phyloP scores from a whole-genome alignment of 1,140 invertebrate species.

The Drosophila asahinai region DNA sequence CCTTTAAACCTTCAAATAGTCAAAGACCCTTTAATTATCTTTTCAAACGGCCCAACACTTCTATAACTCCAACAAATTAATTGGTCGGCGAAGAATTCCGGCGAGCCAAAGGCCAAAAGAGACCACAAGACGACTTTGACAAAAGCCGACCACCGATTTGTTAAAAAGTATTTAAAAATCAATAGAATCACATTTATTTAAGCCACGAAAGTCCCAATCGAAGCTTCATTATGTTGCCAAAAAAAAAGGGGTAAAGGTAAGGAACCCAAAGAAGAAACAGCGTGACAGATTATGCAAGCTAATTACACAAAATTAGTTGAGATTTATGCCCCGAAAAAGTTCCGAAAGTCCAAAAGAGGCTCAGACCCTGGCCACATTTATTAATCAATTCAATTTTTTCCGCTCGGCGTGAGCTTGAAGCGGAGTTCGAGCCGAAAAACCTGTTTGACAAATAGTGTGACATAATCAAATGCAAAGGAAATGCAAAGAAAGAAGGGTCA shows the following conservation, averaged over 20 bases:
- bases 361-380: conserved; percentile 50
- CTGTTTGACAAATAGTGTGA: conserved; percentile 78
- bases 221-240: conserved; percentile 60
- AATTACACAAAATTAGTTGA: conserved; percentile 82
- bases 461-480: conserved; percentile 58
- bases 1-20: conserved; percentile 30
- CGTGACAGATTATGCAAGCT: conserved; percentile 83
- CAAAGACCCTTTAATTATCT: conserved; percentile 49
- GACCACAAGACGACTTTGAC: conserved; percentile 49
- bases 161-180: conserved; percentile 55
- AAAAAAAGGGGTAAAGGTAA: conserved; percentile 39
- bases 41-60: conserved; percentile 54
- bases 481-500: conserved; percentile 28
- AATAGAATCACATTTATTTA: conserved; percentile 75
- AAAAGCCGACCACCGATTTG: conserved; percentile 64
- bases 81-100: conserved; percentile 44
- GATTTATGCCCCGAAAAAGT: conserved; percentile 68
- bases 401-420: conserved; percentile 59
- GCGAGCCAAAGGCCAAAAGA: conserved; percentile 10
- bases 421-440: conserved; percentile 25
- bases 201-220: conserved; percentile 56
- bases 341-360: conserved; percentile 35
- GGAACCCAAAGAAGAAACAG: conserved; percentile 55
- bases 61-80: conserved; percentile 55
- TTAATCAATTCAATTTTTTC: conserved; percentile 79